These are phyloP conservation scores for Nycticebus coucang DNA, from an alignment of 2,113 vertebrate genomes.

Conservation along the genomic window DNA sequence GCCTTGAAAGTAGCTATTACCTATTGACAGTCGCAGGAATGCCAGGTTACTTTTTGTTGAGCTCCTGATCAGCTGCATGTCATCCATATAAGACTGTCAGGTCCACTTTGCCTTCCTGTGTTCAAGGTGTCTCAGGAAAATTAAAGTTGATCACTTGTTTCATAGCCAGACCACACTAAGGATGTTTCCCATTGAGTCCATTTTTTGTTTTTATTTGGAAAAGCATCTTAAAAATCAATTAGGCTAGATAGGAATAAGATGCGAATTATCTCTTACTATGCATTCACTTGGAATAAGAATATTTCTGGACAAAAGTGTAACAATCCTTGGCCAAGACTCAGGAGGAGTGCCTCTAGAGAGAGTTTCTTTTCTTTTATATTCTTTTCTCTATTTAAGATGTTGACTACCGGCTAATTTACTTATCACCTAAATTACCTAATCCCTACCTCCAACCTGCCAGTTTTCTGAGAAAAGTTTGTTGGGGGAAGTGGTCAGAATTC, in stretches of 20 bases:
- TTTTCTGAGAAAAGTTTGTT: slow-evolving; percentile 27
- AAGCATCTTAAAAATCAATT: slow-evolving; percentile 29
- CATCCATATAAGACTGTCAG: not conserved
- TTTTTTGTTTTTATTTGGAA: slow-evolving; percentile 48
- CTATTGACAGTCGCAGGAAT: not conserved
- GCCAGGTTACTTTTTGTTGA: not conserved
- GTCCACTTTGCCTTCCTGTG: not conserved
- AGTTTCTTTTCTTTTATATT: slow-evolving; percentile 27
- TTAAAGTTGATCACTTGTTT: not conserved
- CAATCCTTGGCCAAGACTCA: slow-evolving; percentile 23
- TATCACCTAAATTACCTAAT: no score
- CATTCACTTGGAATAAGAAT: not conserved
- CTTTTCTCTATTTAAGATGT: slow-evolving; percentile 28
- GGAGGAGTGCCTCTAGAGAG: not conserved
- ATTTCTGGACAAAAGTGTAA: slow-evolving; percentile 51
- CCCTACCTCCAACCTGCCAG: not conserved
- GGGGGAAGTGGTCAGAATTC: slow-evolving; percentile 9
- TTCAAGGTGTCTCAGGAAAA: not conserved
- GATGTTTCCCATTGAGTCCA: not conserved
- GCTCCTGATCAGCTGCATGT: not conserved
- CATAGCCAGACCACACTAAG: slow-evolving; percentile 8
- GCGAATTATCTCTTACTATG: not conserved
- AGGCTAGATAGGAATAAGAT: not conserved
- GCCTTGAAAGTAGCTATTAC: not conserved
- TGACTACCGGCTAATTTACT: not conserved